These are phyloP conservation scores for Acanthurus lineatus DNA, from an alignment of 2,797 vertebrate species.

Conservation along the genomic window DNA sequence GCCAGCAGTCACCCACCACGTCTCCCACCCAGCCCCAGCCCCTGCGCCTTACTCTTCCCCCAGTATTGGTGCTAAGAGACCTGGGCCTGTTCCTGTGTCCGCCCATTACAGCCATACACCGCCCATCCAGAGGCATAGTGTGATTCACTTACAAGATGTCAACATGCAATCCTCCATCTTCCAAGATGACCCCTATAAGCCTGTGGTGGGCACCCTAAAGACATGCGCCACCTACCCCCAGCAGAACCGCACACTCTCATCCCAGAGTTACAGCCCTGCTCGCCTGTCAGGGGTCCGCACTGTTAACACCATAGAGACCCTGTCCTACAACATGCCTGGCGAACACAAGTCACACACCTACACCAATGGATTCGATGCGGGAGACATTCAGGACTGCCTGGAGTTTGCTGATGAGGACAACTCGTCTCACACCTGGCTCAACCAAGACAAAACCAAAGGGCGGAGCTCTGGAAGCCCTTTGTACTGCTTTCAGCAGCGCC, in stretches of 20 bases:
- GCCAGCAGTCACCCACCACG: slow-evolving; percentile 67
- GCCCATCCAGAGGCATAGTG: slow-evolving; percentile 94
- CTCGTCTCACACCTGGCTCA: slow-evolving; percentile 89
- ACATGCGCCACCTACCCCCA: slow-evolving; percentile 98
- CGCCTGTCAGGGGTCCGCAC: slow-evolving; percentile 92
- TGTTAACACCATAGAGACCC: slow-evolving; percentile 90
- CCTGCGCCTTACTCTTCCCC: slow-evolving; percentile 89
- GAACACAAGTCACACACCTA: slow-evolving; percentile 98
- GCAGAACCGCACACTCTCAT: slow-evolving; percentile 96
- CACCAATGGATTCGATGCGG: slow-evolving; percentile 92
- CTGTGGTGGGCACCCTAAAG: slow-evolving; percentile 92
- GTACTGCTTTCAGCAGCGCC: slow-evolving; percentile 94
- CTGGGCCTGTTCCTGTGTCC: slow-evolving; percentile 89
- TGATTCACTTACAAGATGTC: slow-evolving; percentile 96
- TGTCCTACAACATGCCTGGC: slow-evolving; percentile 90
- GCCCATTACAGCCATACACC: slow-evolving; percentile 98
- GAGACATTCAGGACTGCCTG: slow-evolving; percentile 91
- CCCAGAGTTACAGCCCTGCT: slow-evolving; percentile 96
- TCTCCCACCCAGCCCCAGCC: slow-evolving; percentile 65
- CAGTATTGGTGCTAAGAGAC: slow-evolving; percentile 88
- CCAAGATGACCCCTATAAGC: slow-evolving; percentile 92
- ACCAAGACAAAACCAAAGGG: slow-evolving; percentile 92
- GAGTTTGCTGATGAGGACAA: slow-evolving; percentile 95
- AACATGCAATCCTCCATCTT: slow-evolving; percentile 91
- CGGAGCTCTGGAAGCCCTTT: slow-evolving; percentile 89